Percentiles rank a stretch among this genome's conserved stretches.
Evolutionary conservation across 2,888 invertebrate species (phyloP).

Genomic region (Lamellibrachia columna): DNA sequence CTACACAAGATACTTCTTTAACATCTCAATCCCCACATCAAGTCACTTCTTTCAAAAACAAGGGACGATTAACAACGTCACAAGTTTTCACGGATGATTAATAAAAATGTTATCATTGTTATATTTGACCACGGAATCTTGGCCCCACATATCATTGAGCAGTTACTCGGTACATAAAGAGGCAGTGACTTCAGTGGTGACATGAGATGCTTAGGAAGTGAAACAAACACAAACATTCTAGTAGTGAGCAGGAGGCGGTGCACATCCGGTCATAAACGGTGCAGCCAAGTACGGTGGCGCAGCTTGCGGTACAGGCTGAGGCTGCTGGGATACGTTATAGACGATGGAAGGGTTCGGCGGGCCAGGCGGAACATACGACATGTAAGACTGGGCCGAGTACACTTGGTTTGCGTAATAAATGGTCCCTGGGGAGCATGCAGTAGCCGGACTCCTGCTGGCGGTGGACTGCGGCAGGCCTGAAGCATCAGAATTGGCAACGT

Average conservation of each 20-base stretch:
- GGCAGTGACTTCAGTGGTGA: neutral
- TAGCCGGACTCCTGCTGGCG: constrained; percentile 4
- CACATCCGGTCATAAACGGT: neutral
- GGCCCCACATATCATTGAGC: constrained; percentile 4
- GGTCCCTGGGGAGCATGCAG: constrained; percentile 16
- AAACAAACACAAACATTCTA: neutral
- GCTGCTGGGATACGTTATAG: constrained; percentile 16
- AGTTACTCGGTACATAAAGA: neutral
- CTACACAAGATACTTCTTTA: neutral
- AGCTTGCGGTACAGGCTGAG: neutral
- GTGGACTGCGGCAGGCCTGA: neutral
- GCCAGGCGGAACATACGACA: neutral
- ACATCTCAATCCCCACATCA: neutral
- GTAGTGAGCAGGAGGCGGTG: neutral
- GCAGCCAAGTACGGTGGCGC: neutral
- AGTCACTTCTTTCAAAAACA: neutral
- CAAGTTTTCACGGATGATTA: neutral
- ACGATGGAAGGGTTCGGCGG: constrained; percentile 4
- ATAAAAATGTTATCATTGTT: neutral
- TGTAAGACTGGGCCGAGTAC: neutral
- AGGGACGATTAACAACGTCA: neutral
- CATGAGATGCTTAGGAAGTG: neutral
- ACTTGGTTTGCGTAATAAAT: constrained; percentile 16
- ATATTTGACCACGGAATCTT: neutral
- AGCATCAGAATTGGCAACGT: neutral